Conservation (phyloP, 2,888 invertebrate species). For the Trachelus troglodyta region DNA sequence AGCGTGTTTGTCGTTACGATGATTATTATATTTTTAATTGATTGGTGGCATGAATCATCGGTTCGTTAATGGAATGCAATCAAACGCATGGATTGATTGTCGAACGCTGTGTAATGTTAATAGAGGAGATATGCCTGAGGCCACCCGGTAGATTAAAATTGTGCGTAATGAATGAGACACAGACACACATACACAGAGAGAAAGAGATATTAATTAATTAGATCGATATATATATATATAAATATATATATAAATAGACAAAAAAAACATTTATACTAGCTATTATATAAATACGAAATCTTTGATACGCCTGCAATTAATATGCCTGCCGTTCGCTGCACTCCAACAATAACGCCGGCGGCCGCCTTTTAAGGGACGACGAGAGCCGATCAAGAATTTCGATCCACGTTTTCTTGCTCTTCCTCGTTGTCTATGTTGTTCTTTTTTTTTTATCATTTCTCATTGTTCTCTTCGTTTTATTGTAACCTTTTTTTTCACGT, state of each 20-base stretch:
- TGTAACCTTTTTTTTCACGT: constrained; percentile 10
- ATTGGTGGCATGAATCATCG: constrained; percentile 28
- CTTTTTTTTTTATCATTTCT: constrained; percentile 32
- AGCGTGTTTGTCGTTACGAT: too few species aligned
- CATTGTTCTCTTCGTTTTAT: constrained; percentile 54
- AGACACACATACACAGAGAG: constrained; percentile 22
- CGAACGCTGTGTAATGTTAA: constrained; percentile 25
- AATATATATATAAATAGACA: constrained; percentile 31
- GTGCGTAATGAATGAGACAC: constrained; percentile 19
- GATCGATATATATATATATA: constrained; percentile 20
- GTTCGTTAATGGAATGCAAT: constrained; percentile 27
- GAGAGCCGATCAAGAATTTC: constrained; percentile 46
- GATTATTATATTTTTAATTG: neutral
- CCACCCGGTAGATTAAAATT: constrained; percentile 35
- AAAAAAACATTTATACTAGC: constrained; percentile 45
- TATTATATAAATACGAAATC: constrained; percentile 31
- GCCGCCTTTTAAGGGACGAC: neutral
- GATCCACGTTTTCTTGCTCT: constrained; percentile 25
- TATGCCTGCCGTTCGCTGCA: constrained; percentile 47
- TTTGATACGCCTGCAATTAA: constrained; percentile 46
- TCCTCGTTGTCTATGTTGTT: constrained; percentile 24
- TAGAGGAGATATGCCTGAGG: constrained; percentile 30
- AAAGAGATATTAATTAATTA: constrained; percentile 37
- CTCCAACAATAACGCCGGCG: constrained; percentile 41
- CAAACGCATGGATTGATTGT: constrained; percentile 35